A percentile compares a stretch with the other conserved stretches of the same genome.
These are phyloP conservation scores for Tineola bisselliella DNA, from an alignment of 2,888 invertebrate genomes.

Conservation along the genomic window DNA sequence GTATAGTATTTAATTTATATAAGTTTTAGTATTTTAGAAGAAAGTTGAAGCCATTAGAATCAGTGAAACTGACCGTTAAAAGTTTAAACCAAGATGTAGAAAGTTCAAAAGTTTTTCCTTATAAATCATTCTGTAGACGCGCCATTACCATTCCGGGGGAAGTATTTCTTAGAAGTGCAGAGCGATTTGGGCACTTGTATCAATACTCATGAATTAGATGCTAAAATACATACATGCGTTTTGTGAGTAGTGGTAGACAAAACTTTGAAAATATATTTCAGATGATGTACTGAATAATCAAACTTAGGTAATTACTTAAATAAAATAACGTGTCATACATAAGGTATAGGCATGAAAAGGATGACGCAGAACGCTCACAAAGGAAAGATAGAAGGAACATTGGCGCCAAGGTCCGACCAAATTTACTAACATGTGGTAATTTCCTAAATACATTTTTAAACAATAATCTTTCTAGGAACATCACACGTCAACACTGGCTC, in stretches of 20 bases:
- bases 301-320: too few species aligned
- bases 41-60: too few species aligned
- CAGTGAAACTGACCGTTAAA: constrained; percentile 6
- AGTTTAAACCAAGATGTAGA: neutral
- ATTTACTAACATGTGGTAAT: neutral
- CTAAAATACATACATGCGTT: too few species aligned
- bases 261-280: too few species aligned
- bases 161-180: neutral
- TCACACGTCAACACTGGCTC: neutral
- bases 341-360: too few species aligned
- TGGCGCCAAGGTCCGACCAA: neutral
- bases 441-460: neutral
- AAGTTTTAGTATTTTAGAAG: too few species aligned
- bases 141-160: neutral
- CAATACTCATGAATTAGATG: too few species aligned
- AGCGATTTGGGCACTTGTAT: too few species aligned
- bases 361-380: too few species aligned
- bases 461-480: neutral
- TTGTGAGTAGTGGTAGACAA: too few species aligned
- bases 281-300: too few species aligned
- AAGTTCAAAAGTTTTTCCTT: neutral
- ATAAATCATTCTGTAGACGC: neutral
- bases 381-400: neutral
- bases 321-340: too few species aligned
- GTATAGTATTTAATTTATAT: neutral